Evolutionary conservation across 2,113 vertebrate genomes (phyloP).

Genomic region (Tachysurus vachellii): DNA sequence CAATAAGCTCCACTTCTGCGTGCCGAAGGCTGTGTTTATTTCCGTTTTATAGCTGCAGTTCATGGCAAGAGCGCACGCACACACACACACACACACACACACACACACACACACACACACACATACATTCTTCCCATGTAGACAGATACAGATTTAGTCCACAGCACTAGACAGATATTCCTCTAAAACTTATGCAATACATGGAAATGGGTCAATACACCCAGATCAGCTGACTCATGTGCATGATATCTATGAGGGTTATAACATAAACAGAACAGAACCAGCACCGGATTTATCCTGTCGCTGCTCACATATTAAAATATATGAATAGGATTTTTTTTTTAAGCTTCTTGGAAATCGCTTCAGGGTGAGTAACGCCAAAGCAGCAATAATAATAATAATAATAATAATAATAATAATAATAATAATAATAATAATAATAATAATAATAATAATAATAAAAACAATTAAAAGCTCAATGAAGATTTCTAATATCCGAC

Average conservation of each 20-base stretch:
- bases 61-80: not conserved
- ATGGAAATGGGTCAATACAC: not conserved
- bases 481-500: not conserved
- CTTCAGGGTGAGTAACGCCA: not conserved
- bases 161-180: not conserved
- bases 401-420: too few species aligned
- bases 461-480: not conserved
- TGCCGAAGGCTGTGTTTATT: not conserved
- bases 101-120: not conserved
- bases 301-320: not conserved
- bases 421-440: too few species aligned
- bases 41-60: not conserved
- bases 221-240: not conserved
- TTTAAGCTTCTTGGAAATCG: not conserved
- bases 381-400: not conserved
- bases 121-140: not conserved
- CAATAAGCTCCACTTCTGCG: not conserved
- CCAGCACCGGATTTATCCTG: not conserved
- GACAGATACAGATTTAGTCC: not conserved
- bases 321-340: not conserved
- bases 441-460: too few species aligned
- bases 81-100: conserved; percentile 9
- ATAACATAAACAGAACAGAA: not conserved
- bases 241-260: not conserved
- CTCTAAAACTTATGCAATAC: not conserved